These are phyloP conservation scores for Enchytraeus crypticus DNA, from an alignment of 2,888 invertebrate genomes.

Conservation along the genomic window DNA sequence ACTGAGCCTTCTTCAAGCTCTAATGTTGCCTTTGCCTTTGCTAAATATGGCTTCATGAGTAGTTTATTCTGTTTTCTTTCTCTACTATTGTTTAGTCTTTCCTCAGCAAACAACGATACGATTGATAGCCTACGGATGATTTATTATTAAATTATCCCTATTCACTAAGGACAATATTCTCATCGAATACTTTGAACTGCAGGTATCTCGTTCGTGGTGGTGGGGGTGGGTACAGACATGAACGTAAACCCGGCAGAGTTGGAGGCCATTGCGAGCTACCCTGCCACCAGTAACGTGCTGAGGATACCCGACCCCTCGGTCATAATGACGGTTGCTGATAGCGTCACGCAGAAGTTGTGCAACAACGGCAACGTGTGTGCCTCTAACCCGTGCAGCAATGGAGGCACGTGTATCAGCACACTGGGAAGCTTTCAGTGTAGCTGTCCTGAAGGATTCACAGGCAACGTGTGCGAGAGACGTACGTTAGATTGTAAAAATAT, in stretches of 20 bases:
- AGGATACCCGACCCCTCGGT: conserved; percentile 3
- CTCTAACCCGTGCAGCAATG: conserved; percentile 16
- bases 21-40: no score
- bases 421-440: conserved; percentile 38
- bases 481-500: no score
- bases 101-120: no score
- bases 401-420: conserved; percentile 38
- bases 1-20: no score
- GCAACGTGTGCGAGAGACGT: conserved; percentile 37
- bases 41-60: no score
- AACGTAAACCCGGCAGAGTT: conserved; percentile 31
- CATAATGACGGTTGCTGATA: neutral
- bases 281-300: conserved; percentile 25
- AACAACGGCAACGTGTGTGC: conserved; percentile 13
- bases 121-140: no score
- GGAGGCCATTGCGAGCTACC: conserved; percentile 32
- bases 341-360: conserved; percentile 9
- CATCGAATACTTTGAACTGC: no score
- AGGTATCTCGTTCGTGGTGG: neutral
- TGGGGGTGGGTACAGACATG: conserved; percentile 8
- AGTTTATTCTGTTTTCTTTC: no score
- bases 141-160: no score
- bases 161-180: no score
- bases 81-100: no score
- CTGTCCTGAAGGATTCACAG: conserved; percentile 37